Base-by-base conservation (phyloP, 2,888 invertebrate species). In the Disparrhopalites patrizii region DNA sequence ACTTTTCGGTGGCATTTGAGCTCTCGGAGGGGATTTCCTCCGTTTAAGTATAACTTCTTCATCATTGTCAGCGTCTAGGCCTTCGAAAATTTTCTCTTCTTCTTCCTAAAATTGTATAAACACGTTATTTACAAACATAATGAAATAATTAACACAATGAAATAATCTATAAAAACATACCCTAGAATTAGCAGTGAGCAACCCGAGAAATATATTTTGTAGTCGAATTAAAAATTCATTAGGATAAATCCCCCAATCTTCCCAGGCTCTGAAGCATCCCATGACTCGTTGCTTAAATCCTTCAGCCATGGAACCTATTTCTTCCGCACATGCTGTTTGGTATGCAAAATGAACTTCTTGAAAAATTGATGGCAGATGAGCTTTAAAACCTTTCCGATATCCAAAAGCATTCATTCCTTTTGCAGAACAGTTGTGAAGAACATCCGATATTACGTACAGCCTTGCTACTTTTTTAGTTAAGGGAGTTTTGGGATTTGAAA, bases 171-270 rank as follows among this genome's bases (percentile, higher is more conserved):
- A 30, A 18, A 57, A 62, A 23, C 61, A 38, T 67, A 73, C 73
- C 62, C 69, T 66, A n/a, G 69, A 70, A 50, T 68, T 70, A 4
- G 70, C 70, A 30, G 70, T 68, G 15, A 70, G 40, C 40, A 91
- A 81, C 3, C 99, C 99, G 2, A 96, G 82, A 80, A 99, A 98
- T 13, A 90, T 85, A 77, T 93, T 91, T 79, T 95, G 93, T 68
- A 96, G 81, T 77, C 86, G 88, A 69, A 89, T 85, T 69, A 99
- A 83, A 80, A 91, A 91, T 73, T 97, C 95, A 66, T 90, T 89
- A 0, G 97, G 91, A 82, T 98, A 99, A 68, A 99, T 87, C 18
- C 92, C 88, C 88, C 94, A 94, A 78, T 99, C 98, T 79, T 97
- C 96, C 97, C 99, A 98, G 1, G 96, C 93, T 77, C 92, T 87